Conservation (phyloP, 2,888 invertebrate genomes). For the Patella pellucida region DNA sequence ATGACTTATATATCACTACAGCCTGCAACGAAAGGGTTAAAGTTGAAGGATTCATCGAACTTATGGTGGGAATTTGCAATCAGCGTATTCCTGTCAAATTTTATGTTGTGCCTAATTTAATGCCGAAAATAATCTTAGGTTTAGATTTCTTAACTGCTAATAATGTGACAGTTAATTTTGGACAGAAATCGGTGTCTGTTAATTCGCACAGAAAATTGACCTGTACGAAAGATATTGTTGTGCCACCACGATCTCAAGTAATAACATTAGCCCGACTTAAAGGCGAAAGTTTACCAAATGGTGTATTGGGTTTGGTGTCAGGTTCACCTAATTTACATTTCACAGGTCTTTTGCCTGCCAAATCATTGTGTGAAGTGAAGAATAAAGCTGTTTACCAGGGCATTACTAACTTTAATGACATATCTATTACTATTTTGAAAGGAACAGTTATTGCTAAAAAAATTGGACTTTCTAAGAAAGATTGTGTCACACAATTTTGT, state of each 20-base stretch:
- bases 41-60: conserved; percentile 5
- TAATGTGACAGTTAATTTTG: not conserved
- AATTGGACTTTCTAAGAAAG: not conserved
- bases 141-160: not conserved
- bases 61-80: conserved; percentile 8
- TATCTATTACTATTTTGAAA: not conserved
- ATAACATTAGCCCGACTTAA: not conserved
- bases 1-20: not conserved
- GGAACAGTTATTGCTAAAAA: not conserved
- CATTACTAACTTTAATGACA: not conserved
- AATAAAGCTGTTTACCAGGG: not conserved
- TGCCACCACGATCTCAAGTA: not conserved
- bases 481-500: not conserved
- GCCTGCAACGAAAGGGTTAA: conserved; percentile 4
- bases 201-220: conserved; percentile 12
- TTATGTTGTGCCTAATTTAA: conserved; percentile 14
- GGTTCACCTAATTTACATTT: conserved; percentile 9
- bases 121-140: conserved; percentile 6
- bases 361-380: conserved; percentile 5
- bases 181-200: conserved; percentile 6
- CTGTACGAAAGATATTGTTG: not conserved
- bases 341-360: conserved; percentile 9
- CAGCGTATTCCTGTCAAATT: not conserved
- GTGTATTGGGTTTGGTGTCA: conserved; percentile 10
- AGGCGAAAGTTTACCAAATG: conserved; percentile 13